Percentiles rank a stretch among this genome's conserved stretches.
Conservation (phyloP, 2,888 invertebrate species). For the Operophtera brumata region DNA sequence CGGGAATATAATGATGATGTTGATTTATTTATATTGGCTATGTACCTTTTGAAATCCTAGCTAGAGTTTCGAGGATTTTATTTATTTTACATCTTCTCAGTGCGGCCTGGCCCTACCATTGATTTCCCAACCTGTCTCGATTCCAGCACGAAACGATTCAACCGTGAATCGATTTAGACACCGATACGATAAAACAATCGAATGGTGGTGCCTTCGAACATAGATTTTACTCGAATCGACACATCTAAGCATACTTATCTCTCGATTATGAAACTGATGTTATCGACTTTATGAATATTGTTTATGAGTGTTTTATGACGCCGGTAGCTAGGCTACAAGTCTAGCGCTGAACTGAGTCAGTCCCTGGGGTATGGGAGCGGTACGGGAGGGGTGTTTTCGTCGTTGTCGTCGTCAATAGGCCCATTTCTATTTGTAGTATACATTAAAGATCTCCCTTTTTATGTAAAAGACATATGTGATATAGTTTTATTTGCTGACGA, state of each 20-base stretch:
- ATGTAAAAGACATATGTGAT: no score
- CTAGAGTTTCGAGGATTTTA: neutral
- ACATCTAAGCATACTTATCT: neutral
- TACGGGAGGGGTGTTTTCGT: no score
- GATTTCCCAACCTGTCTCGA: slow-evolving; percentile 35
- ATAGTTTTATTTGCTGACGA: no score
- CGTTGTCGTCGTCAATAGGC: no score
- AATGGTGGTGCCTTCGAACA: slow-evolving; percentile 30
- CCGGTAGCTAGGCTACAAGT: neutral
- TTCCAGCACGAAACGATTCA: slow-evolving; percentile 39
- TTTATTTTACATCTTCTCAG: neutral
- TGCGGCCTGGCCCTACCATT: slow-evolving; percentile 4
- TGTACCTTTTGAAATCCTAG: neutral
- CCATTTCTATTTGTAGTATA: no score
- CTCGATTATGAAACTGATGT: slow-evolving; percentile 2
- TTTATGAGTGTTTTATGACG: neutral
- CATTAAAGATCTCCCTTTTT: no score
- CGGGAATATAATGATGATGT: neutral
- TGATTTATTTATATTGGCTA: neutral
- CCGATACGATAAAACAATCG: slow-evolving; percentile 45
- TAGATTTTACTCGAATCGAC: slow-evolving; percentile 20
- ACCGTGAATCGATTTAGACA: slow-evolving; percentile 46
- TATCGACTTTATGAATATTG: slow-evolving; percentile 2
- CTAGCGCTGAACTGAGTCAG: no score
- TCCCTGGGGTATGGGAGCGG: no score